Conservation (phyloP, 2,113 vertebrate genomes). For the Pteropus alecto region DNA sequence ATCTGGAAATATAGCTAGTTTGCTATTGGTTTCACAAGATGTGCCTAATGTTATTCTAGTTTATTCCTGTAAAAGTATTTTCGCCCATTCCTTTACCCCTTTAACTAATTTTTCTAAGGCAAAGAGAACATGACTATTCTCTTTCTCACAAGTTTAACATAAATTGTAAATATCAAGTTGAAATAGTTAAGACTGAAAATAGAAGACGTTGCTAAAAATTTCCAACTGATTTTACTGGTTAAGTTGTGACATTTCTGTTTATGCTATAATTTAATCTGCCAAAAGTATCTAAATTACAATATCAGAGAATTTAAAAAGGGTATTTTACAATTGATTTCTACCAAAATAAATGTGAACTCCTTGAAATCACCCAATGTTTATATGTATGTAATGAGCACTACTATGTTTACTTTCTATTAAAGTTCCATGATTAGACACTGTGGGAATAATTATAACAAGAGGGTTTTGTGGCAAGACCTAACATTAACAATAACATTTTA, state of each 20-base stretch:
- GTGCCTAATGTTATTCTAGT: background rate
- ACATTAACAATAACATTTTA: constrained; percentile 52
- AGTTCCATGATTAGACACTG: constrained; percentile 48
- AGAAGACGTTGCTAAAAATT: background rate
- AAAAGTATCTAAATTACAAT: background rate
- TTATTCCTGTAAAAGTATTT: background rate
- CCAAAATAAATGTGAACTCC: background rate
- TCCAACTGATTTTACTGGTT: background rate
- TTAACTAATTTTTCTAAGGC: background rate
- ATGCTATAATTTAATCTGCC: background rate
- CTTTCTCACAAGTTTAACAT: background rate
- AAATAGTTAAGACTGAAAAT: background rate
- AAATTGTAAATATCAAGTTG: background rate
- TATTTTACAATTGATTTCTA: background rate
- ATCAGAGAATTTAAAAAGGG: background rate
- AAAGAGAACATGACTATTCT: background rate
- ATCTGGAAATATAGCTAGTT: background rate
- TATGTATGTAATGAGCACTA: constrained; percentile 25
- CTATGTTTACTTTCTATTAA: constrained; percentile 71
- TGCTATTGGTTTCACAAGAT: background rate
- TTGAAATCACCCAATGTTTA: constrained; percentile 68
- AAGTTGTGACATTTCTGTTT: background rate
- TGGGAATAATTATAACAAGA: constrained; percentile 54
- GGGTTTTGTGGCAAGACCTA: constrained; percentile 40
- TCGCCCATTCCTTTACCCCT: background rate